These are phyloP conservation scores for Amblyteles armatorius DNA, from an alignment of 2,888 invertebrate species.

Conservation along the genomic window DNA sequence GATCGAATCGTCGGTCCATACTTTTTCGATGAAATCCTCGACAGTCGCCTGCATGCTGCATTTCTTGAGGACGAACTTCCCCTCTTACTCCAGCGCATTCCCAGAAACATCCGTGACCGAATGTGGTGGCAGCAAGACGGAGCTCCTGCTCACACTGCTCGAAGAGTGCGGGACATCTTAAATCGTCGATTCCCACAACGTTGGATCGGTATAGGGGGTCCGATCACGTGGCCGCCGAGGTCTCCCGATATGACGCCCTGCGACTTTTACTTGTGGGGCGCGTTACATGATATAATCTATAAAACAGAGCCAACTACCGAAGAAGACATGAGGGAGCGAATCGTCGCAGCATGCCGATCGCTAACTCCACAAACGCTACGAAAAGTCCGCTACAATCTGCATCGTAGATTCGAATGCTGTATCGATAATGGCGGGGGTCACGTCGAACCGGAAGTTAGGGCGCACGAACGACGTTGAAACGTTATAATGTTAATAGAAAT, in stretches of 20 bases:
- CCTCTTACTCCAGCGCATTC: slow-evolving; percentile 25
- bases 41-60: not conserved
- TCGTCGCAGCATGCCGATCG: slow-evolving; percentile 17
- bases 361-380: slow-evolving; percentile 11
- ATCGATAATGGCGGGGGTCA: slow-evolving; percentile 11
- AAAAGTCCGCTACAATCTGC: slow-evolving; percentile 16
- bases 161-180: not conserved
- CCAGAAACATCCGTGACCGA: slow-evolving; percentile 7
- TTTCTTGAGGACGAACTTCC: slow-evolving; percentile 35
- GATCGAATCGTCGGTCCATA: slow-evolving; percentile 30
- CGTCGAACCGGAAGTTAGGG: not conserved
- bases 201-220: slow-evolving; percentile 27
- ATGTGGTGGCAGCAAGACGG: slow-evolving; percentile 60
- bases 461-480: not conserved
- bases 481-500: not conserved
- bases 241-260: slow-evolving; percentile 54
- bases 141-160: slow-evolving; percentile 38
- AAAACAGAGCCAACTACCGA: slow-evolving; percentile 6
- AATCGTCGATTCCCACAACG: not conserved
- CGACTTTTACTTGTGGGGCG: slow-evolving; percentile 62
- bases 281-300: slow-evolving; percentile 22
- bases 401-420: slow-evolving; percentile 13
- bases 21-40: slow-evolving; percentile 18
- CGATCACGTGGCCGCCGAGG: slow-evolving; percentile 46
- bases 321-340: slow-evolving; percentile 26